A percentile compares a stretch with the other conserved stretches of the same genome.
phyloP scores from a whole-genome alignment of 1,140 invertebrate species.

The Rhizoglyphus robini region DNA sequence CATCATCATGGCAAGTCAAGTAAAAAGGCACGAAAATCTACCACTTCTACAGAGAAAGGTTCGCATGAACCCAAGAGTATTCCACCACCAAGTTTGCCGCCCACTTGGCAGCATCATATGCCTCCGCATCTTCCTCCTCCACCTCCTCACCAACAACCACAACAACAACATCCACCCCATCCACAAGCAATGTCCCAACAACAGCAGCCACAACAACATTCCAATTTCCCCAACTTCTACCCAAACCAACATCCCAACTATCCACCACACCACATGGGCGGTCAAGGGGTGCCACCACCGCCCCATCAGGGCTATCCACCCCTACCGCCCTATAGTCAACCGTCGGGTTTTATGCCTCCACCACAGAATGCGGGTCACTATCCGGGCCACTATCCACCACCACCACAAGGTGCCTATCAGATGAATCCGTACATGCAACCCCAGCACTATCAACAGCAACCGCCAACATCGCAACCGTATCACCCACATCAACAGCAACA shows the following conservation, averaged over 20 bases:
- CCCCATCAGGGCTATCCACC: too few relatives aligned
- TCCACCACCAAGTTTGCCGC: not conserved
- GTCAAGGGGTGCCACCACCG: not conserved
- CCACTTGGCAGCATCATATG: not conserved
- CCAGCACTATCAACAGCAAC: not conserved
- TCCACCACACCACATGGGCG: too few relatives aligned
- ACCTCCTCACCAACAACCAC: not conserved
- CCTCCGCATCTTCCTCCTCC: not conserved
- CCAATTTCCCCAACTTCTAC: too few relatives aligned
- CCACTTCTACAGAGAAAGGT: not conserved
- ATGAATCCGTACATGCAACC: not conserved
- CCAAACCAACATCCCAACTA: too few relatives aligned
- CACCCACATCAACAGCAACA: conserved; percentile 3
- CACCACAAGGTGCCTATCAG: not conserved
- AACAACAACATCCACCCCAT: too few relatives aligned
- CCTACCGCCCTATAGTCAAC: not conserved
- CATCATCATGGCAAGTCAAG: not conserved
- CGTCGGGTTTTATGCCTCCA: not conserved
- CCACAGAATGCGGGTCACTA: not conserved
- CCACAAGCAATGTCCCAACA: not conserved
- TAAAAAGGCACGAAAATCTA: not conserved
- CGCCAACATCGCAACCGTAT: not conserved
- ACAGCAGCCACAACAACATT: not conserved
- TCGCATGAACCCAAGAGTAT: not conserved
- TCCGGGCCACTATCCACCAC: too few relatives aligned